Evolutionary conservation across 2,888 invertebrate species (phyloP).

Genomic region (Polylopha cassiicola): DNA sequence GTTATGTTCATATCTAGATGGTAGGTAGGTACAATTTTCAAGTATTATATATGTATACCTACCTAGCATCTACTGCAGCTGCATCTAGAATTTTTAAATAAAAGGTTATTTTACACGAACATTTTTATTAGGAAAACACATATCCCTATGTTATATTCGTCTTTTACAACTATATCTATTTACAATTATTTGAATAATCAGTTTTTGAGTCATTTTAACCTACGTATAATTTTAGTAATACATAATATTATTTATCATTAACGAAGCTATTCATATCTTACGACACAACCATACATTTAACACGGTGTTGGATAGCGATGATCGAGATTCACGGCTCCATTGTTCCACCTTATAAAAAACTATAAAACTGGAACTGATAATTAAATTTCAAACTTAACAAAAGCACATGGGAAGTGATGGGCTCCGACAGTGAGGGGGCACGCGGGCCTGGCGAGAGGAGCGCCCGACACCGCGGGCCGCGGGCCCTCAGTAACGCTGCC

Average conservation of each 20-base stretch:
- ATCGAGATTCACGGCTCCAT: conserved; percentile 45
- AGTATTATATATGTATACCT: no score
- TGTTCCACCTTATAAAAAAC: conserved; percentile 69
- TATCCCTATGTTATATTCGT: conserved; percentile 60
- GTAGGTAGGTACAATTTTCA: no score
- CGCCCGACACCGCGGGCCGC: conserved; percentile 20
- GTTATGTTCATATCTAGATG: no score
- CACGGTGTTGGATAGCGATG: conserved; percentile 58
- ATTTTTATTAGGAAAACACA: conserved; percentile 75
- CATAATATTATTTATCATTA: conserved; percentile 46
- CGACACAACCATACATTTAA: conserved; percentile 78
- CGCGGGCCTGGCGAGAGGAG: conserved; percentile 13
- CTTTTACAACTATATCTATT: conserved; percentile 58
- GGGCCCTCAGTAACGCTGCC: conserved; percentile 67
- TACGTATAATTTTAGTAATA: conserved; percentile 65
- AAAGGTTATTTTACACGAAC: conserved; percentile 41
- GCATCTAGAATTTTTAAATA: conserved; percentile 29
- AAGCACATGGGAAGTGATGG: conserved; percentile 43
- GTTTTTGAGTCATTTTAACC: conserved; percentile 60
- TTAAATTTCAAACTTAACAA: conserved; percentile 74
- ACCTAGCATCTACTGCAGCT: no score
- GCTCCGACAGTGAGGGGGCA: conserved; percentile 12
- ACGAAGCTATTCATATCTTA: conserved; percentile 75
- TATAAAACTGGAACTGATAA: conserved; percentile 72
- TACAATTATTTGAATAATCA: conserved; percentile 67